These are phyloP conservation scores for Prinia subflava DNA, from an alignment of 2,113 vertebrate genomes.

Conservation along the genomic window DNA sequence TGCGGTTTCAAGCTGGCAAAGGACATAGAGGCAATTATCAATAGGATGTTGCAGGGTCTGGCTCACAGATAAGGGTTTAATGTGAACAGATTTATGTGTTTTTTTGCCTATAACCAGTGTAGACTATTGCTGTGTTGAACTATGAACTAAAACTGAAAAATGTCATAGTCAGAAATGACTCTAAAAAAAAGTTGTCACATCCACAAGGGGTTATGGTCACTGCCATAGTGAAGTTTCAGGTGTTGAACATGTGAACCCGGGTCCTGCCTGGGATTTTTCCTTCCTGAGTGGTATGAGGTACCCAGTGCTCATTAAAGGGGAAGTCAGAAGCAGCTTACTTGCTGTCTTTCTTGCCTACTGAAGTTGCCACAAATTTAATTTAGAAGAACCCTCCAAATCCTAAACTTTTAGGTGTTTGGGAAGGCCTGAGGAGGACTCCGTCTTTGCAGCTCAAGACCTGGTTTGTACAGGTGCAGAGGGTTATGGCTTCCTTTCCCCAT, in stretches of 20 bases:
- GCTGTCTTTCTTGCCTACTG: not conserved
- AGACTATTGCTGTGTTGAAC: not conserved
- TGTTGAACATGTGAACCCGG: not conserved
- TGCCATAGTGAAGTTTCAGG: not conserved
- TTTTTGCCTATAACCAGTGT: not conserved
- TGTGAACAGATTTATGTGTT: not conserved
- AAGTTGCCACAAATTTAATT: not conserved
- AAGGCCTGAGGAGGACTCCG: not conserved
- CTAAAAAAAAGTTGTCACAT: not conserved
- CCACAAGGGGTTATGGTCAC: rapidly evolving
- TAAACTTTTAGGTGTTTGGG: not conserved
- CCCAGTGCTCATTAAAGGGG: not conserved
- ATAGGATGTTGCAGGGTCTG: not conserved
- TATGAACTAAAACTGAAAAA: not conserved
- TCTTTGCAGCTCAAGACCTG: not conserved
- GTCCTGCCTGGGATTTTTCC: not conserved
- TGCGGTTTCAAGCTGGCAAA: not conserved
- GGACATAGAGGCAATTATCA: not conserved
- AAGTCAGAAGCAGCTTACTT: not conserved
- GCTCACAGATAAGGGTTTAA: not conserved
- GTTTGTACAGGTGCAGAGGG: not conserved
- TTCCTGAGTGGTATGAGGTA: not conserved
- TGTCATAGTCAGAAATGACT: not conserved
- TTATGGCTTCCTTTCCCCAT: not conserved
- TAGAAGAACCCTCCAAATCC: not conserved